A percentile compares a stretch with the other conserved stretches of the same genome.
Evolutionary conservation across 92 coral and sea anemone genomes (phyloP).

Genomic region (Heliopora coerulea): DNA sequence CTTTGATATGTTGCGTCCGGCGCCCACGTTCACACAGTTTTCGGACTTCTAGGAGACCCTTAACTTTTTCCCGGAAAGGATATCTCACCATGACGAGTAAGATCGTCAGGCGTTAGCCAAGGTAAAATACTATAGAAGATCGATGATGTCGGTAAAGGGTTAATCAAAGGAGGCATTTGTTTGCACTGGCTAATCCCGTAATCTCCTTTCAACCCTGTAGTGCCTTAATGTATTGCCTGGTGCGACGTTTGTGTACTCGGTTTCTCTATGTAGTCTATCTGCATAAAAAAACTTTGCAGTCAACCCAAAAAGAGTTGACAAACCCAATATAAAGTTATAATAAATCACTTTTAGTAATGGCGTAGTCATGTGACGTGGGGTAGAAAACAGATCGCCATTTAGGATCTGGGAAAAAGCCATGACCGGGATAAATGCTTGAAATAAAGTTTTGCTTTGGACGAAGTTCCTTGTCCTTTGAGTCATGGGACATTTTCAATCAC

Average conservation of each 20-base stretch:
- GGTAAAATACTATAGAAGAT: too few relatives aligned
- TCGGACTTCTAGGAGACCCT: neutral
- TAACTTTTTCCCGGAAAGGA: too few relatives aligned
- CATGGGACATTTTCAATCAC: neutral
- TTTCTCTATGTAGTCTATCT: neutral
- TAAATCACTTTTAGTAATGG: neutral
- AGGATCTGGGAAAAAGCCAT: neutral
- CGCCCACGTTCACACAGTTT: slow-evolving; percentile 1
- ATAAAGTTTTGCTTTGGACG: neutral
- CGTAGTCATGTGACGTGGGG: neutral
- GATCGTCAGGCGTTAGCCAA: too few relatives aligned
- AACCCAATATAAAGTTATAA: neutral
- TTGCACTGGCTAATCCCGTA: slow-evolving; percentile 27
- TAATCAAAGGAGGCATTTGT: neutral
- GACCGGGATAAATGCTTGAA: neutral
- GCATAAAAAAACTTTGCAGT: neutral
- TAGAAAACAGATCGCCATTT: neutral
- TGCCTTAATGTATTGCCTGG: slow-evolving; percentile 3
- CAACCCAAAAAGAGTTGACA: neutral
- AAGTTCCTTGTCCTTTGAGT: neutral
- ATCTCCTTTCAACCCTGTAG: neutral
- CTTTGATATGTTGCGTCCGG: neutral
- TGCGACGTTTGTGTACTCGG: neutral
- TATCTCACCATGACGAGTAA: too few relatives aligned
- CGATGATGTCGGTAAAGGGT: too few relatives aligned